Conservation (phyloP, 2,888 invertebrate genomes). For the Caenorhabditis panamensis region DNA sequence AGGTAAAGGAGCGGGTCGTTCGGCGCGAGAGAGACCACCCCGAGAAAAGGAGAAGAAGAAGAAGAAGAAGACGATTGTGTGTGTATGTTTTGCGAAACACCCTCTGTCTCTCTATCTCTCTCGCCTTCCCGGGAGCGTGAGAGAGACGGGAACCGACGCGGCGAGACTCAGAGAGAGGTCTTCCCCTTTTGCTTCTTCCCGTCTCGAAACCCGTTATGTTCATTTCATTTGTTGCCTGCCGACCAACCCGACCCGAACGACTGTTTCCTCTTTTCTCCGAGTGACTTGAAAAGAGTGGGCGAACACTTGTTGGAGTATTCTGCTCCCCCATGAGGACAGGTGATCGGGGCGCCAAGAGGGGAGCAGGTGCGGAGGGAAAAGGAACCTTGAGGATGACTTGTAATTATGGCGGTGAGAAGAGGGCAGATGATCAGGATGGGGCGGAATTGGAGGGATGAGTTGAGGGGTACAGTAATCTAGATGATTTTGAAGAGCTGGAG, state of each 20-base stretch:
- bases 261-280: constrained; percentile 17
- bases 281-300: background rate
- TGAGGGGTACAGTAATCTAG: background rate
- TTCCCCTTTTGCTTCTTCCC: constrained; percentile 20
- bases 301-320: background rate
- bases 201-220: constrained; percentile 58
- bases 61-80: constrained; percentile 47
- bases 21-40: constrained; percentile 39
- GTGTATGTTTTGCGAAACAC: constrained; percentile 58
- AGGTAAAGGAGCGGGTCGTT: constrained; percentile 44
- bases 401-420: constrained; percentile 8
- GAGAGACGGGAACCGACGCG: constrained; percentile 37
- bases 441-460: background rate
- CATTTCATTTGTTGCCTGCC: constrained; percentile 42
- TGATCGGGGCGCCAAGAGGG: constrained; percentile 22
- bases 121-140: constrained; percentile 46
- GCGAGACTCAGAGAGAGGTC: constrained; percentile 35
- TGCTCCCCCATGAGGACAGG: constrained; percentile 15
- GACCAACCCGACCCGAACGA: constrained; percentile 13
- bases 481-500: background rate
- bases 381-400: constrained; percentile 27
- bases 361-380: constrained; percentile 15
- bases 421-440: background rate
- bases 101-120: constrained; percentile 46
- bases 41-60: constrained; percentile 45